Conservation (phyloP, 2,113 vertebrate genomes). For the Erythrocercus mccallii region DNA sequence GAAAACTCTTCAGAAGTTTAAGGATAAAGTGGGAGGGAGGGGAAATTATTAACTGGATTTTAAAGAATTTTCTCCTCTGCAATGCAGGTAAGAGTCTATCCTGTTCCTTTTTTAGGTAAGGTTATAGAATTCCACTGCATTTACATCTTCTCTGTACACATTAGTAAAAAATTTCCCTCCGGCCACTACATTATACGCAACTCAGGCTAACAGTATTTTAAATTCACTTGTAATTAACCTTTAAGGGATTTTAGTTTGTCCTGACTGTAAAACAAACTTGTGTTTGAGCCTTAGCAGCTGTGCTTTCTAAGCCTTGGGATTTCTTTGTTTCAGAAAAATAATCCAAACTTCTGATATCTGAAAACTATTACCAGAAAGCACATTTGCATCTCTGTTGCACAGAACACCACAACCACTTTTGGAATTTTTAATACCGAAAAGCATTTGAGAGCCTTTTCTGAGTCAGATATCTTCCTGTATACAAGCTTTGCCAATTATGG, state of each 20-base stretch:
- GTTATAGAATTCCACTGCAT: background rate
- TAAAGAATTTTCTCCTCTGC: slow-evolving; percentile 1
- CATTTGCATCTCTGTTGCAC: background rate
- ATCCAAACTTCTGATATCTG: background rate
- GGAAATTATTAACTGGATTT: background rate
- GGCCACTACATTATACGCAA: background rate
- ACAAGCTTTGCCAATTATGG: background rate
- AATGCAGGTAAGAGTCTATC: background rate
- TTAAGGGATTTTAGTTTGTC: slow-evolving; percentile 25
- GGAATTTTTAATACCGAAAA: background rate
- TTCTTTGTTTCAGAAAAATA: slow-evolving; percentile 13
- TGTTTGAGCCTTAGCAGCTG: background rate
- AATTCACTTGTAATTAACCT: slow-evolving; percentile 33
- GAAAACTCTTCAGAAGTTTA: background rate
- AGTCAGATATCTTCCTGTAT: background rate
- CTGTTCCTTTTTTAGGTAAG: background rate
- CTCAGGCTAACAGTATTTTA: background rate
- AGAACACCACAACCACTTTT: background rate
- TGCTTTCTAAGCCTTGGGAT: background rate
- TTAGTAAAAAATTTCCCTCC: background rate
- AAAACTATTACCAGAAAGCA: background rate
- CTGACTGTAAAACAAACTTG: background rate
- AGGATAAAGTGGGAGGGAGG: background rate
- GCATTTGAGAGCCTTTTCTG: background rate
- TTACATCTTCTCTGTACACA: background rate